Percentiles rank a stretch among this genome's conserved stretches.
These are phyloP conservation scores for Drosophila peninsularis DNA, from an alignment of 2,888 invertebrate genomes.

Conservation along the genomic window DNA sequence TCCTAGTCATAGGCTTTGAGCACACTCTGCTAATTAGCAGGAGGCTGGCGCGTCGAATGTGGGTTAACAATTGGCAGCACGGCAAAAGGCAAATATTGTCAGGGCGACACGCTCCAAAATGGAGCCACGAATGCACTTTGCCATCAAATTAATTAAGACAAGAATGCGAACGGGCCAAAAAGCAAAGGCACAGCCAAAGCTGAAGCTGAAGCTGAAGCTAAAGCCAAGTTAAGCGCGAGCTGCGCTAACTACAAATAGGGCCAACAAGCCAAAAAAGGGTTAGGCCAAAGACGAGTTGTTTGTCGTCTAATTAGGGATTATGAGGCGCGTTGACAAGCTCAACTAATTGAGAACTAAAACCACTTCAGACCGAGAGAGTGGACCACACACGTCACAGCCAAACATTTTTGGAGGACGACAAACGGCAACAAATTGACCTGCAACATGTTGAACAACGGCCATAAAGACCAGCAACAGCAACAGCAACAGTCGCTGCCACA, in stretches of 20 bases:
- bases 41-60: slow-evolving; percentile 64
- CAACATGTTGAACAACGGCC: slow-evolving; percentile 70
- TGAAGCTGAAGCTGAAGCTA: slow-evolving; percentile 14
- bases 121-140: slow-evolving; percentile 58
- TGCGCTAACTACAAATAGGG: slow-evolving; percentile 8
- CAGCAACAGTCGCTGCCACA: neutral
- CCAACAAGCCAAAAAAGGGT: slow-evolving; percentile 5
- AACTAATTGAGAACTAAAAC: slow-evolving; percentile 31
- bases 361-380: neutral
- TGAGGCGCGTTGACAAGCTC: slow-evolving; percentile 43
- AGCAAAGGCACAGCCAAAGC: slow-evolving; percentile 21
- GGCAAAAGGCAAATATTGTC: slow-evolving; percentile 35
- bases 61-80: slow-evolving; percentile 51
- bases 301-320: slow-evolving; percentile 71
- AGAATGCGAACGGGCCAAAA: slow-evolving; percentile 37
- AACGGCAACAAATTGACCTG: slow-evolving; percentile 72
- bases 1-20: slow-evolving; percentile 36
- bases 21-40: slow-evolving; percentile 75
- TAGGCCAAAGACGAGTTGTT: slow-evolving; percentile 12
- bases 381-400: slow-evolving; percentile 54
- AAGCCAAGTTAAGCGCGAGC: slow-evolving; percentile 11
- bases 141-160: slow-evolving; percentile 77
- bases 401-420: slow-evolving; percentile 42
- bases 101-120: slow-evolving; percentile 36
- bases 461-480: slow-evolving; percentile 59